Conservation (phyloP, 2,113 vertebrate genomes). For the Phyllostomus hastatus region DNA sequence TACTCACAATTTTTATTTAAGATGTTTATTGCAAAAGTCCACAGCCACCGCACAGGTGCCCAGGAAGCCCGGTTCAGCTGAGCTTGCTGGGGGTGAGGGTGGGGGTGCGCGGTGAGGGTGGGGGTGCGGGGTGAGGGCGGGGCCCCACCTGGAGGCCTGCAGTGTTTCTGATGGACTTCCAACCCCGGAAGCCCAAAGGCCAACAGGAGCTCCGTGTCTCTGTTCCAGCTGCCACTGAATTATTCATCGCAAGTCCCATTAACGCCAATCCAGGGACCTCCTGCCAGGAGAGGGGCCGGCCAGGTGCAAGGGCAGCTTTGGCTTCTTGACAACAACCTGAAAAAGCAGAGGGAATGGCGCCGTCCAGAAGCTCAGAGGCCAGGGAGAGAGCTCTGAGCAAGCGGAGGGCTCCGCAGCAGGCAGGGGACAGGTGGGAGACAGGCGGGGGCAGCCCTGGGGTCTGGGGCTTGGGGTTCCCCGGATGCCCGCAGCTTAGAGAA, state of each 20-base stretch:
- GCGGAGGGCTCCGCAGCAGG: not conserved
- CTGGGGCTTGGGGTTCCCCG: not conserved
- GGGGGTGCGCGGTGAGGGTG: not conserved
- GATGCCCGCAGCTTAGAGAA: not conserved
- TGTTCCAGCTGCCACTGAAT: not conserved
- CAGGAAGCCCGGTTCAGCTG: accelerated
- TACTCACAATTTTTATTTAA: not conserved
- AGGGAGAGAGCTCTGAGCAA: not conserved
- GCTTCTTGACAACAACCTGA: not conserved
- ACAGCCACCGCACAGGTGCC: not conserved
- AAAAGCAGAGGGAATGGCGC: not conserved
- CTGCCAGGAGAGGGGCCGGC: not conserved
- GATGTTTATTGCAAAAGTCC: not conserved
- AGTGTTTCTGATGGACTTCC: accelerated
- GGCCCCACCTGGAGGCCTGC: too few species aligned
- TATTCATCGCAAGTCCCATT: not conserved
- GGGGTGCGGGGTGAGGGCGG: accelerated
- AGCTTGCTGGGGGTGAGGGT: too few species aligned
- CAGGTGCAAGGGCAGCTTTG: not conserved
- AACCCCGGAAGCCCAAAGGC: too few species aligned
- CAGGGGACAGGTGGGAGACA: accelerated
- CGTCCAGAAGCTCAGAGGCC: not conserved
- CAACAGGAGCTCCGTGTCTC: accelerated
- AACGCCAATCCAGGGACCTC: not conserved
- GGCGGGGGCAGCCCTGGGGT: not conserved